Evolutionary conservation across 1,140 invertebrate species (phyloP).

Genomic region (Eriocheir sinensis): DNA sequence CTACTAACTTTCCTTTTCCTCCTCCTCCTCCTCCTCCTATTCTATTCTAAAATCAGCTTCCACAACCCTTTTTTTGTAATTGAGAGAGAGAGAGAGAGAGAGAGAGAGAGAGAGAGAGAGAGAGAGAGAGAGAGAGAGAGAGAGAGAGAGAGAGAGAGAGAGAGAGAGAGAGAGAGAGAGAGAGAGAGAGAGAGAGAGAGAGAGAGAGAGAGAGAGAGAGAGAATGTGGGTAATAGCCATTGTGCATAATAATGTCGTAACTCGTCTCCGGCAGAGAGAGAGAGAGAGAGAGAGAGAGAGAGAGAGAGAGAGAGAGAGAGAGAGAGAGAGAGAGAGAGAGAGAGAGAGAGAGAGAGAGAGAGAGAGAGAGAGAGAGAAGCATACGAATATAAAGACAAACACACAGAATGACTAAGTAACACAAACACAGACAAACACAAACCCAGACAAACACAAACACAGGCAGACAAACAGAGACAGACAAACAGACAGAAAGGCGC

Average conservation of each 20-base stretch:
- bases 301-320: neutral
- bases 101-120: constrained; percentile 33
- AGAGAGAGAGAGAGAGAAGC: neutral
- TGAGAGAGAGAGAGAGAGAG: too few species aligned
- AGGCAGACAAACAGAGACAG: neutral
- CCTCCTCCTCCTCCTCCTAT: neutral
- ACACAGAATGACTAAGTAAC: neutral
- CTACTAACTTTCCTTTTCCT: neutral
- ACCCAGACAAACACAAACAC: neutral
- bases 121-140: neutral
- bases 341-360: neutral
- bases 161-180: neutral
- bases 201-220: neutral
- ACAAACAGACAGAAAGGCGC: neutral
- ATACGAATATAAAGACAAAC: neutral
- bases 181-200: neutral
- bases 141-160: constrained; percentile 44
- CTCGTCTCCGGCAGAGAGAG: neutral
- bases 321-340: constrained; percentile 15
- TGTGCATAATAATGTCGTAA: neutral
- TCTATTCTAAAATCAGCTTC: too few species aligned
- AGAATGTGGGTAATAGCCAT: neutral
- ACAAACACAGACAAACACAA: neutral
- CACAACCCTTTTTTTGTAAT: too few species aligned
- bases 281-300: constrained; percentile 30